Base-by-base conservation (phyloP, 53 echinoderm and acorn worm species). In the Actinopyga echinites region DNA sequence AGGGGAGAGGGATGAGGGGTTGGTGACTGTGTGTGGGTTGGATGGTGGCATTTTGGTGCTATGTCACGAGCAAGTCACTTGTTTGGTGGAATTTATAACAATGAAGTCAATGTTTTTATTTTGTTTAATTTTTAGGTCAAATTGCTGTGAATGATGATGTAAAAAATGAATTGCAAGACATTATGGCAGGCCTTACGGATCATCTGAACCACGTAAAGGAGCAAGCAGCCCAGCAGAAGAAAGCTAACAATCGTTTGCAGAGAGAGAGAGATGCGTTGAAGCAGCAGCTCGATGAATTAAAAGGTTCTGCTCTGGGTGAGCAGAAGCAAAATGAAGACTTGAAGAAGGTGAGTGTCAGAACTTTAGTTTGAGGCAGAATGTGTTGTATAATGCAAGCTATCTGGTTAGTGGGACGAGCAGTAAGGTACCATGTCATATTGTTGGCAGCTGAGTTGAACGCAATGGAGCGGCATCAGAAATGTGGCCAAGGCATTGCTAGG, bases 121-220 rank as follows among this genome's bases (percentile, higher is more conserved):
- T 43, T 28, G 25, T 63, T 4, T 35, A 15, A 38, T 44, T 43
- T 29, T 1, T 28, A 96, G 97, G 92, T 26, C 87, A 96, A 92
- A 90, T 86, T 17, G 88, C 89, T 24, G 63, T 89, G 37, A 96
- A 94, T 60, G 89, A 96, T 36, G 90, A 88, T 28, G 78, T 96
- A 84, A 94, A 92, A 30, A 82, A 83, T 0, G 97, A 96, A 78
- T 87, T 96, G 35, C 90, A 96, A 82, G 87, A 82, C 60, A 88
- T 92, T 40, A 64, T 94, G 42, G 85, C 84, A 68, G 90, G 89
- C 2, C 82, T 96, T 75, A 96, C 94, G 11, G 71, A 86, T 26
- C 94, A 92, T 80, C 82, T 96, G 80, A 82, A 88, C 21, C 79
- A 90, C 74, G 87, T 94, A 11, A 90, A 92, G 53, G 83, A 85